Base-by-base conservation (phyloP, 2,888 invertebrate species). In the Petrophora chlorosata region DNA sequence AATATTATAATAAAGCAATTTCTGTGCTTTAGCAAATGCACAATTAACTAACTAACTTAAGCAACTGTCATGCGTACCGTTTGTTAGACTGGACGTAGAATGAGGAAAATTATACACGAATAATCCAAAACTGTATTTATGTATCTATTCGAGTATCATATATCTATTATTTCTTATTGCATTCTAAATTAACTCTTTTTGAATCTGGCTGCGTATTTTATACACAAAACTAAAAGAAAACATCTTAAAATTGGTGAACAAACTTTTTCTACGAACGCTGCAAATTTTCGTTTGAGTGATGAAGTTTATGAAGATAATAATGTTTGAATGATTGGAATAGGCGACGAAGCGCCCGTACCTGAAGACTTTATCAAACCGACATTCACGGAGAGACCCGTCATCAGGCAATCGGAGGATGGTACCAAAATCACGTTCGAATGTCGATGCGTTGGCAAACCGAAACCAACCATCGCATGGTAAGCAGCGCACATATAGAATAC, bases 341-440 rank as follows among this genome's bases (percentile, higher is more conserved):
- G 97, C 95, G 97, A 98, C 92, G 97, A 97, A 92, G 97, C 97
- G 84, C 96, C 97, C 73, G 95, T 97, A 82, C 97, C 97, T 73
- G 96, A 96, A 76, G 96, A 97, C 90, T 97, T 95, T 86, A 96
- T 97, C 90, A 98, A 97, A 92, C 99, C 99, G 70, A 97, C 98
- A 69, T 99, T 99, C 92, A 98, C 98, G 79, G 98, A 98, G 93
- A 95, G 98, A 91, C 99, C 99, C 58, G 94, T 97, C 82, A 98
- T 99, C 89, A 94, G 97, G 92, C 99, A 99, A 92, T 96, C 97
- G 77, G 97, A 98, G 76, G 98, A 98, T 92, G 98, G 98, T 77
- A 95, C 95, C 85, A 97, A 95, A 91, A 97, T 99, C 79, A 95
- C 96, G 74, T 98, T 99, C 92, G 98, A 98, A 92, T 99, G 98